Percentiles rank a stretch among this genome's conserved stretches.
These are phyloP conservation scores for Tenrec ecaudatus DNA, from an alignment of 2,113 vertebrate species.

Conservation along the genomic window DNA sequence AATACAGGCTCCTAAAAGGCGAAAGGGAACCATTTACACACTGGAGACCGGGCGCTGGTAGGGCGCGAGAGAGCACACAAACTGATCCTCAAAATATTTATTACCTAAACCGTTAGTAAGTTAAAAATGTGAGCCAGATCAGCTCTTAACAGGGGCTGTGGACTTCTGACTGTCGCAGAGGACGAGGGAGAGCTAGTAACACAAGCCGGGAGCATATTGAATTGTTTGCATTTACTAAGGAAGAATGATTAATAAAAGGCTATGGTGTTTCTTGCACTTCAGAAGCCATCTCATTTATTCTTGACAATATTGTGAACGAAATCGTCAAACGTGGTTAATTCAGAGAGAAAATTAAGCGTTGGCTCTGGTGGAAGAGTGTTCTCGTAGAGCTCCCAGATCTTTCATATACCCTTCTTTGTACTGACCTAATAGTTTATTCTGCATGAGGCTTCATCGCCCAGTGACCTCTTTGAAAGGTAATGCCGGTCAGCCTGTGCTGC, in stretches of 20 bases:
- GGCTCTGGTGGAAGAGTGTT: neutral
- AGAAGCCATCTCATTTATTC: neutral
- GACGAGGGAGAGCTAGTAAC: conserved; percentile 4
- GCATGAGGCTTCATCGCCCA: neutral
- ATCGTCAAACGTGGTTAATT: conserved; percentile 29
- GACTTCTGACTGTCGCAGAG: neutral
- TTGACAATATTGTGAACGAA: conserved; percentile 20
- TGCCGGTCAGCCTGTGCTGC: neutral
- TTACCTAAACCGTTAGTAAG: neutral
- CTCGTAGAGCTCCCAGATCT: neutral
- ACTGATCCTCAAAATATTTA: neutral
- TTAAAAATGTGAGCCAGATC: neutral
- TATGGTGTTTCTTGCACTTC: neutral
- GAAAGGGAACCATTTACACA: conserved; percentile 34
- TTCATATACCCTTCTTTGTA: conserved; percentile 41
- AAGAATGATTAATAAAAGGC: neutral
- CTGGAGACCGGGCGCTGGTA: neutral
- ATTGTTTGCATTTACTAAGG: neutral
- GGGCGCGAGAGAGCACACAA: too few species aligned
- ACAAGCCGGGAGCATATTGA: neutral
- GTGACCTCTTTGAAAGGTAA: conserved; percentile 8
- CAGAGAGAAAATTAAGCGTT: conserved; percentile 32
- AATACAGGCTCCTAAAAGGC: neutral
- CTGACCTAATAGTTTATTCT: neutral
- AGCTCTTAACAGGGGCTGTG: neutral